phyloP scores from a whole-genome alignment of 2,797 vertebrate species.

The Enoplosus armatus region DNA sequence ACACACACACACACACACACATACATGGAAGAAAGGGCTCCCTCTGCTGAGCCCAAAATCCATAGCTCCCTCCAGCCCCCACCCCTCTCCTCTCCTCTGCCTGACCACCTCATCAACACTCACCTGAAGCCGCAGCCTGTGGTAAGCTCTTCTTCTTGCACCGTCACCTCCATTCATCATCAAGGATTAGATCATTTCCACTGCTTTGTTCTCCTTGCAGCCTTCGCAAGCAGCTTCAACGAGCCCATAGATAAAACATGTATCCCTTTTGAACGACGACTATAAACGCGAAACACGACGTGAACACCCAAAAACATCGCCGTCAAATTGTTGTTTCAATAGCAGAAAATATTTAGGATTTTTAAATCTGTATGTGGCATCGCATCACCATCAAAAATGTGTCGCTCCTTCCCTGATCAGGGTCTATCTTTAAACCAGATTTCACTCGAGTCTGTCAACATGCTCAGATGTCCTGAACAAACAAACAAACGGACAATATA shows the following conservation, averaged over 20 bases:
- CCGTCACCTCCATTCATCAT: conserved; percentile 21
- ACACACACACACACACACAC: conserved; percentile 46
- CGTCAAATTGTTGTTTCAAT: neutral
- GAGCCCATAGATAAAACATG: neutral
- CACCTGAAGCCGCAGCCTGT: conserved; percentile 23
- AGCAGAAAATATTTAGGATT: neutral
- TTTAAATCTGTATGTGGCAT: neutral
- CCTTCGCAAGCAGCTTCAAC: neutral
- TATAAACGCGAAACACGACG: neutral
- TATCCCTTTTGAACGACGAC: neutral
- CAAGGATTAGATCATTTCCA: conserved; percentile 11
- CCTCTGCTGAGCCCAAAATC: conserved; percentile 80
- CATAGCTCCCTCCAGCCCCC: conserved; percentile 27
- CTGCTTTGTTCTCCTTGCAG: conserved; percentile 4
- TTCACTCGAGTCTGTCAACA: neutral
- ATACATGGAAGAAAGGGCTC: conserved; percentile 72
- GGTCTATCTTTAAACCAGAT: neutral
- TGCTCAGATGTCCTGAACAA: neutral
- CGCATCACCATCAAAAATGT: neutral
- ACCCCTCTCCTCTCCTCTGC: conserved; percentile 7
- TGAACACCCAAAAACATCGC: too few species aligned
- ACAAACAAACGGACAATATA: neutral
- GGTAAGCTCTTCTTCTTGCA: conserved; percentile 6
- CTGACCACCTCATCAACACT: conserved; percentile 1
- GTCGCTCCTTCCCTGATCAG: neutral